Conservation (phyloP, 2,113 vertebrate species). For the Carettochelys insculpta region DNA sequence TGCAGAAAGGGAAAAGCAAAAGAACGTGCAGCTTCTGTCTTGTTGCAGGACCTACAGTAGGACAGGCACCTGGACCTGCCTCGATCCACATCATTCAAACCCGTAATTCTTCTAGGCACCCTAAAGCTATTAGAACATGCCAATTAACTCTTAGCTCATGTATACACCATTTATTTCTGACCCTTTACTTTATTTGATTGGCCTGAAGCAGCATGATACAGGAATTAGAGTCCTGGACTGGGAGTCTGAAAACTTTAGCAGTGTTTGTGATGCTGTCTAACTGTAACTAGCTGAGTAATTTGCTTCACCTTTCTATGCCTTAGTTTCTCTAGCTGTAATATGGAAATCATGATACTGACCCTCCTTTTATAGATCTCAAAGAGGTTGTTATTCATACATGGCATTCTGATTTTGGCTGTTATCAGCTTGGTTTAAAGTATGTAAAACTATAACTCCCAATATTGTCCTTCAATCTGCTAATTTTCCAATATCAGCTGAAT, state of each 20-base stretch:
- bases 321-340: not conserved
- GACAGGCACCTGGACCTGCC: not conserved
- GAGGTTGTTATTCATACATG: not conserved
- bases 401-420: not conserved
- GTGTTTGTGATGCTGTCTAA: not conserved
- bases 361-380: not conserved
- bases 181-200: not conserved
- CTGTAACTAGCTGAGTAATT: not conserved
- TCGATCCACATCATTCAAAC: not conserved
- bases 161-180: not conserved
- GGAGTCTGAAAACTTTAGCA: not conserved
- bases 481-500: not conserved
- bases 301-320: not conserved
- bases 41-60: not conserved
- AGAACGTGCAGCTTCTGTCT: not conserved
- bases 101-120: not conserved
- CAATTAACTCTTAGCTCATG: not conserved
- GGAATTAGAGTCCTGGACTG: not conserved
- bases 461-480: fast-evolving
- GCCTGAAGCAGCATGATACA: not conserved
- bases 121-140: not conserved
- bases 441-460: not conserved
- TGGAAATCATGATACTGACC: not conserved
- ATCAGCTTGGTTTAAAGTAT: not conserved
- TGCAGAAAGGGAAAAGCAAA: not conserved